Percentiles rank a stretch among this genome's conserved stretches.
phyloP scores from a whole-genome alignment of 1,140 invertebrate species.

The Megalonaias nervosa region DNA sequence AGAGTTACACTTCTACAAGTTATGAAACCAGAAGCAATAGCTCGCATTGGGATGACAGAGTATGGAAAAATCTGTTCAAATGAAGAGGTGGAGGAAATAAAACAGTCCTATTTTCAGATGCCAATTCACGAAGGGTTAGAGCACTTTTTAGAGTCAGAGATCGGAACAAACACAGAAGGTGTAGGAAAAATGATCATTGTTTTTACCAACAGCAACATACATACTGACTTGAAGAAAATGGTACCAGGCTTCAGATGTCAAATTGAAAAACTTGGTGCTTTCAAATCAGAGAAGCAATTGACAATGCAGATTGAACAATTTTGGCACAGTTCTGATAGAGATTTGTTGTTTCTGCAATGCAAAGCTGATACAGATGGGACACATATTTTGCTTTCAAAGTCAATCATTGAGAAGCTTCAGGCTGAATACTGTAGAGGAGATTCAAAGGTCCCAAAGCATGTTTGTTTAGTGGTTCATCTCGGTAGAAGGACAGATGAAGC shows the following conservation, averaged over 20 bases:
- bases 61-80: too few relatives aligned
- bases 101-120: background rate
- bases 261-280: constrained; percentile 16
- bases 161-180: too few relatives aligned
- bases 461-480: constrained; percentile 42
- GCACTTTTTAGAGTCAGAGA: background rate
- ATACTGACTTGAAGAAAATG: background rate
- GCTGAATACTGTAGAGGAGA: constrained; percentile 2
- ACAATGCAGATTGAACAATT: background rate
- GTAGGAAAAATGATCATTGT: constrained; percentile 3
- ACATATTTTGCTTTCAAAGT: too few relatives aligned
- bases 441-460: constrained; percentile 17
- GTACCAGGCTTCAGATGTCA: background rate
- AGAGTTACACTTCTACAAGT: background rate
- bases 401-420: constrained; percentile 15
- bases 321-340: background rate
- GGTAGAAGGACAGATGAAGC: constrained; percentile 17
- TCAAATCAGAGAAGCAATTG: constrained; percentile 28
- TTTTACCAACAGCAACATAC: constrained; percentile 15
- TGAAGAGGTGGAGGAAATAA: background rate
- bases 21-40: constrained; percentile 2
- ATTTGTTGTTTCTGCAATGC: constrained; percentile 23
- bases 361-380: constrained; percentile 1
- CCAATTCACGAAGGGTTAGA: constrained; percentile 9
- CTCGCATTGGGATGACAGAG: background rate